phyloP scores from a whole-genome alignment of 92 coral and sea anemone genomes.

The Paragorgia papillata region DNA sequence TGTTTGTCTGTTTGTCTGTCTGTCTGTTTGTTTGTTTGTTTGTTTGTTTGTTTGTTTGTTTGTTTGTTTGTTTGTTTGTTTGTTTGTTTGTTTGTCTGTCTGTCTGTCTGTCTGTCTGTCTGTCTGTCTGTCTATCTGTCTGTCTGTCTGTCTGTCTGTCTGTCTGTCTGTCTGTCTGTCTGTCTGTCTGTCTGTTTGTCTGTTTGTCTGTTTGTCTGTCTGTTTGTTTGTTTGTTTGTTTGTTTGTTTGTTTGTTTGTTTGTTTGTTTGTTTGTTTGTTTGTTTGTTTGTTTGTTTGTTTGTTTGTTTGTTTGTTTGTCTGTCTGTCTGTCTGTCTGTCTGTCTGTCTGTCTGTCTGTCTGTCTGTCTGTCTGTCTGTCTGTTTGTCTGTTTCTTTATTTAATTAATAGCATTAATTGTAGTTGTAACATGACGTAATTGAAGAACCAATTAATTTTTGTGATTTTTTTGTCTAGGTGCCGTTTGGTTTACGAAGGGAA shows the following conservation, averaged over 20 bases:
- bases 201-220: not conserved
- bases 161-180: not conserved
- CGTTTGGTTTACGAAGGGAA: constrained; percentile 2
- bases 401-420: not conserved
- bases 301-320: not conserved
- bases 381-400: not conserved
- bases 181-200: not conserved
- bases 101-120: not conserved
- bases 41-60: not conserved
- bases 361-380: not conserved
- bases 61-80: not conserved
- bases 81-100: not conserved
- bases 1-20: not conserved
- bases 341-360: not conserved
- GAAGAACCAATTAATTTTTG: not conserved
- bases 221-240: not conserved
- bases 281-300: not conserved
- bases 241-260: not conserved
- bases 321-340: not conserved
- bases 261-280: not conserved
- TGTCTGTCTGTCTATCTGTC: not conserved
- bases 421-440: not conserved
- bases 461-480: constrained; percentile 10
- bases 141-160: not conserved
- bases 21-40: not conserved